These are phyloP conservation scores for Saxidomus purpurata DNA, from an alignment of 1,140 invertebrate species.

Conservation along the genomic window DNA sequence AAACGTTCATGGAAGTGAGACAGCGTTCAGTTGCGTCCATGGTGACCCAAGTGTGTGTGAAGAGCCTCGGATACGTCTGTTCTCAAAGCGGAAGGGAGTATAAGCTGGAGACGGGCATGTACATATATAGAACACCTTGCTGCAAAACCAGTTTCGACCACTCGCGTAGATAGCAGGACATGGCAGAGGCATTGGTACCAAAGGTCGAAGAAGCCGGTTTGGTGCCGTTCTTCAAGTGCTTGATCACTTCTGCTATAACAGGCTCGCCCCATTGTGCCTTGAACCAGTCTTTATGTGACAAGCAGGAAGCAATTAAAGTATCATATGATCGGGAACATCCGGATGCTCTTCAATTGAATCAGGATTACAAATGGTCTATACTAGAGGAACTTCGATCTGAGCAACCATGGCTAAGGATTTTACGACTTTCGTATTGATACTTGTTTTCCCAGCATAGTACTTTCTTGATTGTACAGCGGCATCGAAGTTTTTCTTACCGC, in stretches of 20 bases:
- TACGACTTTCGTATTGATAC: not conserved
- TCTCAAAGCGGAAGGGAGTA: not conserved
- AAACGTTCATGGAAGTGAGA: not conserved
- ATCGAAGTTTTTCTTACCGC: not conserved
- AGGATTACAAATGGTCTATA: not conserved
- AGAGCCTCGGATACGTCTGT: conserved; percentile 1
- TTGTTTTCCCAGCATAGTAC: not conserved
- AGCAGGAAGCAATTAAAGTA: not conserved
- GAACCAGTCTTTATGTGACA: not conserved
- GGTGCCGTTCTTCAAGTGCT: not conserved
- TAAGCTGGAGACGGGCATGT: not conserved
- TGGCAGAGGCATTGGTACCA: not conserved
- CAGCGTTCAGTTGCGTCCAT: not conserved
- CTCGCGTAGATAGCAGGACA: conserved; percentile 32
- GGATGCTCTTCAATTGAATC: not conserved
- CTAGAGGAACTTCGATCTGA: not conserved
- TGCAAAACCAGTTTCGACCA: conserved; percentile 35
- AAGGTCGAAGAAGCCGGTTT: not conserved
- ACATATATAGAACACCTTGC: conserved; percentile 56
- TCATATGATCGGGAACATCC: not conserved
- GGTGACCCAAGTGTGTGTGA: conserved; percentile 52
- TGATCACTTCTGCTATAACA: not conserved
- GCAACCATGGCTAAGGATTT: not conserved
- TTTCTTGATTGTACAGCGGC: not conserved
- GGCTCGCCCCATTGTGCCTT: not conserved